A percentile compares a stretch with the other conserved stretches of the same genome.
Evolutionary conservation across 2,888 invertebrate genomes (phyloP).

Genomic region (Cheilosia variabilis): DNA sequence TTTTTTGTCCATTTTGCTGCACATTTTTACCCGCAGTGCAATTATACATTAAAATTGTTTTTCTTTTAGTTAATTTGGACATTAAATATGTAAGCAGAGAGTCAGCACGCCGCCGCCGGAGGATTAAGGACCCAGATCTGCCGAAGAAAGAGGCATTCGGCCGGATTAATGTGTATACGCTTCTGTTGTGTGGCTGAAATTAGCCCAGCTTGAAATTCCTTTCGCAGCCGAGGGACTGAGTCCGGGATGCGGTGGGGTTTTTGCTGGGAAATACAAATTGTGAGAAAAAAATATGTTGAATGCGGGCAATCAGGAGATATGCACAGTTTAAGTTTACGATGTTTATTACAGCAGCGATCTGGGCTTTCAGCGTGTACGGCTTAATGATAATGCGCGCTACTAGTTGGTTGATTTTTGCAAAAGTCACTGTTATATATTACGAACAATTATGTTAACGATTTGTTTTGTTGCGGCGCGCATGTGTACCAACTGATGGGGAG

Average conservation of each 20-base stretch:
- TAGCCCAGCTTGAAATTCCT: slow-evolving; percentile 35
- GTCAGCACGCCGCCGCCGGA: slow-evolving; percentile 38
- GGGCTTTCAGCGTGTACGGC: slow-evolving; percentile 46
- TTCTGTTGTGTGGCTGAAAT: slow-evolving; percentile 65
- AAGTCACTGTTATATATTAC: slow-evolving; percentile 28
- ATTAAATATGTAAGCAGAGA: slow-evolving; percentile 72
- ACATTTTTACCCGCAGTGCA: slow-evolving; percentile 53
- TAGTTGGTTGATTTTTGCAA: slow-evolving; percentile 20
- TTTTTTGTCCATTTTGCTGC: not conserved
- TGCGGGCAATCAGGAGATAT: slow-evolving; percentile 52
- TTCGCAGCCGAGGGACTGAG: not conserved
- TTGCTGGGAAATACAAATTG: slow-evolving; percentile 47
- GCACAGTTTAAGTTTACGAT: slow-evolving; percentile 33
- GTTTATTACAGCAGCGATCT: slow-evolving; percentile 44
- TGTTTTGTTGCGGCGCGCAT: slow-evolving; percentile 8
- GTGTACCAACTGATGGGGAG: no score
- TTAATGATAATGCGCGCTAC: slow-evolving; percentile 60
- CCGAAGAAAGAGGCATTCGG: slow-evolving; percentile 30
- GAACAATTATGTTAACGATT: slow-evolving; percentile 35
- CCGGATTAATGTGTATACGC: slow-evolving; percentile 67
- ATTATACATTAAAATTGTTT: slow-evolving; percentile 73
- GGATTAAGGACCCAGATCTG: slow-evolving; percentile 67
- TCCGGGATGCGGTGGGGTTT: not conserved
- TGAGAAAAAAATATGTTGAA: slow-evolving; percentile 65
- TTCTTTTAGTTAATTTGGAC: slow-evolving; percentile 73